Conservation (phyloP, 2,113 vertebrate genomes). For the Corvus cornix region DNA sequence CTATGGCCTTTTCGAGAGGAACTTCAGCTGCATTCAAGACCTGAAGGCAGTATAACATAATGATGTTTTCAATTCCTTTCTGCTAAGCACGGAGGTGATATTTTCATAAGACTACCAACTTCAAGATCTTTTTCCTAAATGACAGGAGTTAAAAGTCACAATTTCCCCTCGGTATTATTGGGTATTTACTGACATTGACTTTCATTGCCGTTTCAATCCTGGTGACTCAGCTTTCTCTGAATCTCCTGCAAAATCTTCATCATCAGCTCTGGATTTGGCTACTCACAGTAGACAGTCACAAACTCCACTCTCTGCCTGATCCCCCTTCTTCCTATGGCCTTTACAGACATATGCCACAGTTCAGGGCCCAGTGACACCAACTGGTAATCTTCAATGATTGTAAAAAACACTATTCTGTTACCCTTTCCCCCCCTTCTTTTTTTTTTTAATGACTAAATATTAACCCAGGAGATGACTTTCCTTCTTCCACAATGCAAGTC, state of each 20-base stretch:
- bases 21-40: background rate
- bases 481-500: background rate
- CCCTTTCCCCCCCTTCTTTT: fast-evolving
- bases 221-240: background rate
- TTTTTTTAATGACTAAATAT: background rate
- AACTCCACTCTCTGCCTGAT: background rate
- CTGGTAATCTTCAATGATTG: background rate
- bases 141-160: background rate
- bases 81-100: background rate
- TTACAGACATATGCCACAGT: background rate
- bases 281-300: background rate
- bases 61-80: background rate
- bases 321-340: background rate
- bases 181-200: background rate
- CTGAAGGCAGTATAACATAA: background rate
- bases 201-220: background rate
- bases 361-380: background rate
- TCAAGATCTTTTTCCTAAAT: background rate
- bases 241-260: background rate
- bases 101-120: background rate
- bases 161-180: background rate
- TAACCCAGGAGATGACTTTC: background rate
- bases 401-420: background rate
- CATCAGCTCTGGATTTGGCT: background rate
- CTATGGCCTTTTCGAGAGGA: background rate